Percentiles rank a stretch among this genome's conserved stretches.
Conservation (phyloP, 2,797 vertebrate species). For the Emys orbicularis region DNA sequence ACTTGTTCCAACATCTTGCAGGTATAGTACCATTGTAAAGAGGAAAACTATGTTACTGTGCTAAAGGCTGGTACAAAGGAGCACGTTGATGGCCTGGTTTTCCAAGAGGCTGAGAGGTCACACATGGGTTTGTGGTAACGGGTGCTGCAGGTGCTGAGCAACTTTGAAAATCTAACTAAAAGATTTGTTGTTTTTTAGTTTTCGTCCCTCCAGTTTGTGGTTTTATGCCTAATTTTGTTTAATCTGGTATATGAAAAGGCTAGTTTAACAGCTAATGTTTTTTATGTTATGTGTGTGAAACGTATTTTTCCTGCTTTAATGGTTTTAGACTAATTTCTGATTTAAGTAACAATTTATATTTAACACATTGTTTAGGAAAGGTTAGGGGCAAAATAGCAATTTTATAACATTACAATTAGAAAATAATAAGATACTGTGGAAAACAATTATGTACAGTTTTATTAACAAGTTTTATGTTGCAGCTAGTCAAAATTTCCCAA, state of each 20-base stretch:
- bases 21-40: constrained; percentile 7
- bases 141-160: neutral
- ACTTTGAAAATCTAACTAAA: neutral
- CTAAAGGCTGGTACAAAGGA: neutral
- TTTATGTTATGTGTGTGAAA: neutral
- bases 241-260: neutral
- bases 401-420: neutral
- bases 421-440: neutral
- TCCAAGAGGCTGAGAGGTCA: neutral
- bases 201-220: neutral
- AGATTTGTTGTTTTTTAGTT: neutral
- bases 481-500: neutral
- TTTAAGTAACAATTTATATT: neutral
- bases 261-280: neutral
- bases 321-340: neutral
- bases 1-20: neutral
- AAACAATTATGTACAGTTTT: rapidly evolving
- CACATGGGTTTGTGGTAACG: neutral
- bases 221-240: neutral
- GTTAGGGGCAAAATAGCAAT: neutral
- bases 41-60: constrained; percentile 17
- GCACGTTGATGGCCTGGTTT: neutral
- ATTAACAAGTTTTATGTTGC: neutral
- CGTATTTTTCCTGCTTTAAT: neutral
- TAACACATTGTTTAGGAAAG: neutral